These are phyloP conservation scores for Psittacula derbiana DNA, from an alignment of 2,797 vertebrate species.

Conservation along the genomic window DNA sequence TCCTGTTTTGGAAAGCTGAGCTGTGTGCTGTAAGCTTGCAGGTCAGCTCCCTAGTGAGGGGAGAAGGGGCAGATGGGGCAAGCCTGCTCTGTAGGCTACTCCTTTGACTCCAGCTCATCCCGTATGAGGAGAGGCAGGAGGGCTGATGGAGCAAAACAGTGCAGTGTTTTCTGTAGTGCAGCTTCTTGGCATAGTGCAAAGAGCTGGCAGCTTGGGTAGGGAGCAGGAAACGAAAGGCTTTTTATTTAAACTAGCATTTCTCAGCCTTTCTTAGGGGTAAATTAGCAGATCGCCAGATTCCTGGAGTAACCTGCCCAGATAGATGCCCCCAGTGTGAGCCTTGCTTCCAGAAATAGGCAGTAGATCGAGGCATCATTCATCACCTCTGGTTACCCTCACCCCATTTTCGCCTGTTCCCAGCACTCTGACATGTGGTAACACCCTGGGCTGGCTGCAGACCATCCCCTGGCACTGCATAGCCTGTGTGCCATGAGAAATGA, in stretches of 20 bases:
- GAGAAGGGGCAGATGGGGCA: background rate
- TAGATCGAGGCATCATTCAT: rapidly evolving
- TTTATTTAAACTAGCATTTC: background rate
- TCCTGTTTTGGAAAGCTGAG: background rate
- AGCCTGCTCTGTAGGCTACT: background rate
- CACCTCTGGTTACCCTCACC: background rate
- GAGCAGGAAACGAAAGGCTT: background rate
- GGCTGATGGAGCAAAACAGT: background rate
- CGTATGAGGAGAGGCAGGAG: background rate
- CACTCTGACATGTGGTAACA: background rate
- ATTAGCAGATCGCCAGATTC: background rate
- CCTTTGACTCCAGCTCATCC: background rate
- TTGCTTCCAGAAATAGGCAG: background rate
- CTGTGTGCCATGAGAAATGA: background rate
- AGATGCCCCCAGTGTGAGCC: background rate
- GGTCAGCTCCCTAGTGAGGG: background rate
- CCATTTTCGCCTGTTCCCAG: background rate
- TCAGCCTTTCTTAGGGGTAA: background rate
- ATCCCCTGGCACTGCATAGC: background rate
- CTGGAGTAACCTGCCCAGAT: background rate
- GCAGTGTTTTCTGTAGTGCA: rapidly evolving
- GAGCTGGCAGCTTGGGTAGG: background rate
- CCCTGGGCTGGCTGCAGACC: background rate
- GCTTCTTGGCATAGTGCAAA: background rate
- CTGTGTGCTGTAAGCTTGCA: background rate